These are phyloP conservation scores for Campylomormyrus numenius DNA, from an alignment of 2,113 vertebrate species.

Conservation along the genomic window DNA sequence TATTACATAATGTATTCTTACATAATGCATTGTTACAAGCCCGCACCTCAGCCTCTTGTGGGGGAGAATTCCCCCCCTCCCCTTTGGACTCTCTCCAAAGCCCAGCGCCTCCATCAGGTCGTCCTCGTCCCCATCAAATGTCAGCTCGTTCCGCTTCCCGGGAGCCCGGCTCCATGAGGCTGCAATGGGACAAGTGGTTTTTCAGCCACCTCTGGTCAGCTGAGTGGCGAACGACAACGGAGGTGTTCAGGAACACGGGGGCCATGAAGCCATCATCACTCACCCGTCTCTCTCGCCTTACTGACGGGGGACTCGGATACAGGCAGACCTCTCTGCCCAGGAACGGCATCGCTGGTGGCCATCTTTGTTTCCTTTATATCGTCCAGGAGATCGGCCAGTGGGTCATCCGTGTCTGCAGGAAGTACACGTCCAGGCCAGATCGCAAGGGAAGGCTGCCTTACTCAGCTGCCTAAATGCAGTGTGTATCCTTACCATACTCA, in stretches of 20 bases:
- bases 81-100: conserved; percentile 54
- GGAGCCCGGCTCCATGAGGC: conserved; percentile 35
- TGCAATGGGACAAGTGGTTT: conserved; percentile 15
- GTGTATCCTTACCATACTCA: neutral
- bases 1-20: neutral
- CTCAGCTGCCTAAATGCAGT: neutral
- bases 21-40: neutral
- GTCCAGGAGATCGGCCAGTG: conserved; percentile 59
- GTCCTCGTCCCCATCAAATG: conserved; percentile 68
- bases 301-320: conserved; percentile 28
- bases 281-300: conserved; percentile 50
- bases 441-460: neutral
- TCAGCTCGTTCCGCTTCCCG: conserved; percentile 51
- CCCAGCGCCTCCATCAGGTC: conserved; percentile 73
- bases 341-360: conserved; percentile 37
- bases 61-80: conserved; percentile 35
- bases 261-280: neutral
- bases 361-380: conserved; percentile 49
- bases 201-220: neutral
- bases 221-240: neutral
- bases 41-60: conserved; percentile 48
- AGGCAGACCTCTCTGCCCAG: conserved; percentile 27
- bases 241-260: neutral
- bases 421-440: neutral
- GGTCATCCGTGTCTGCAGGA: conserved; percentile 57